Evolutionary conservation across 2,113 vertebrate species (phyloP).

Genomic region (Myotis yumanensis): DNA sequence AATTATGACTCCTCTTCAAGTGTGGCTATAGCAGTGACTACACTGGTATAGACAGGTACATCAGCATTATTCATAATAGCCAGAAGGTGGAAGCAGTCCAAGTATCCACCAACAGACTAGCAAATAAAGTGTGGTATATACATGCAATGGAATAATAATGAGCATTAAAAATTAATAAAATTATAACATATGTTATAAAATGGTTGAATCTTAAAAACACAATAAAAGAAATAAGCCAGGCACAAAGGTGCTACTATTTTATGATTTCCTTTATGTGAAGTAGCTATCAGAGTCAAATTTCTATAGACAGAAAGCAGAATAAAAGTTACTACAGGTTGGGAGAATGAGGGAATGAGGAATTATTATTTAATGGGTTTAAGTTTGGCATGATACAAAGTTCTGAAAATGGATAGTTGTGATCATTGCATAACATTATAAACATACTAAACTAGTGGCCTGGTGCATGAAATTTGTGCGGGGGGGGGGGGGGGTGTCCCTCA

Average conservation of each 20-base stretch:
- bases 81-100: background rate
- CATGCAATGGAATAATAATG: background rate
- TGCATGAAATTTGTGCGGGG: no score
- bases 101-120: background rate
- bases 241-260: background rate
- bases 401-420: background rate
- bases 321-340: background rate
- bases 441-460: background rate
- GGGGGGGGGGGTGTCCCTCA: no score
- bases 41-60: background rate
- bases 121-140: background rate
- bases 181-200: background rate
- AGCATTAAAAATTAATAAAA: background rate
- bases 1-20: background rate
- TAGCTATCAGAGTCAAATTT: background rate
- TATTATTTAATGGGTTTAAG: background rate
- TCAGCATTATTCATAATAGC: background rate
- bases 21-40: no score
- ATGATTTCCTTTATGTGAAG: background rate
- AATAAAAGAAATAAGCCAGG: background rate
- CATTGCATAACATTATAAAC: background rate
- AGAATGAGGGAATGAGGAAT: background rate
- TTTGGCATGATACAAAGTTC: background rate
- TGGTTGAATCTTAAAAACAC: conserved; percentile 17
- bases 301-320: background rate